These are phyloP conservation scores for Sciurus carolinensis DNA, from an alignment of 2,797 vertebrate genomes.

Conservation along the genomic window DNA sequence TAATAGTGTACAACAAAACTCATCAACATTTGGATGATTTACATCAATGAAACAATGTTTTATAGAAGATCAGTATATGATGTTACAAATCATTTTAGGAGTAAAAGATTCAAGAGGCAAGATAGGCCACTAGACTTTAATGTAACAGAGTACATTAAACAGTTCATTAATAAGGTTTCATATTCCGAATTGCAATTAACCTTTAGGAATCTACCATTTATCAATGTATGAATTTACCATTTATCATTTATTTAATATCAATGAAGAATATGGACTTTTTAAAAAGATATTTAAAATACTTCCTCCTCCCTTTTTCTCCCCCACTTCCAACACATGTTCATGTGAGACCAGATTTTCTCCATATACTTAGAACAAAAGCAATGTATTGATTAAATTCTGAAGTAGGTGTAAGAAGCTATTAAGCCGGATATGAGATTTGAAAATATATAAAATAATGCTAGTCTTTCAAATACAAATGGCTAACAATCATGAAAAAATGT, in stretches of 20 bases:
- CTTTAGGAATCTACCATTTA: neutral
- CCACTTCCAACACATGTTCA: neutral
- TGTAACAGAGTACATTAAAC: neutral
- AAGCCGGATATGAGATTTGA: neutral
- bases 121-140: neutral
- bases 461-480: too few relatives aligned
- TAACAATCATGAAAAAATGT: too few relatives aligned
- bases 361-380: neutral
- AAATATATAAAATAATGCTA: neutral
- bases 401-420: neutral
- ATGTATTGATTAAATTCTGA: neutral
- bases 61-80: neutral
- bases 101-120: neutral
- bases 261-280: neutral
- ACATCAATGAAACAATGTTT: neutral
- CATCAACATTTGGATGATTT: neutral
- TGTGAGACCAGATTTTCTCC: neutral
- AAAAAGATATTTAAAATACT: neutral
- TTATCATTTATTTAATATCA: neutral
- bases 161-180: neutral
- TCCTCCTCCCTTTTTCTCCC: too few relatives aligned
- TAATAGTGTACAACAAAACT: neutral
- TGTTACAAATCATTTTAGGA: neutral
- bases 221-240: neutral
- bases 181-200: neutral